Conservation (phyloP, 2,797 vertebrate species). For the Sebastes vulpes region DNA sequence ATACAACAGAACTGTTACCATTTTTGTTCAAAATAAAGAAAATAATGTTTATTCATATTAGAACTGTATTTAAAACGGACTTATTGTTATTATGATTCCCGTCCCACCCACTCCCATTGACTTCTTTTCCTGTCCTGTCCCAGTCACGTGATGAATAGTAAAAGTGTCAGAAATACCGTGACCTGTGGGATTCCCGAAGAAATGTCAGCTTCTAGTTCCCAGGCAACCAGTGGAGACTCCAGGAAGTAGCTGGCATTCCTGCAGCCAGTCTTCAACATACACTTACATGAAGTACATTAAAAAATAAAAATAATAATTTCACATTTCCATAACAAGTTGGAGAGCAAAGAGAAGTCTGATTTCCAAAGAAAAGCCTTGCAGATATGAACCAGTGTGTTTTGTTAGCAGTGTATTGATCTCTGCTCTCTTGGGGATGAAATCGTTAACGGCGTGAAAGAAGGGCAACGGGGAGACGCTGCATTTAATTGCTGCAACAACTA, state of each 20-base stretch:
- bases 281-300: too few relatives aligned
- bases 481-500: slow-evolving; percentile 58
- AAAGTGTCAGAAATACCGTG: too few relatives aligned
- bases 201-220: neutral
- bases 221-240: neutral
- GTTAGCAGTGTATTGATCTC: slow-evolving; percentile 30
- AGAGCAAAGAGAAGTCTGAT: neutral
- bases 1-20: too few relatives aligned
- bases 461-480: slow-evolving; percentile 8
- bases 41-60: too few relatives aligned
- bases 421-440: slow-evolving; percentile 51
- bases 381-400: slow-evolving; percentile 16
- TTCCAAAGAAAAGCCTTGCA: neutral
- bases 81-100: too few relatives aligned
- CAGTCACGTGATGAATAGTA: too few relatives aligned
- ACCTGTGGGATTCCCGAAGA: too few relatives aligned
- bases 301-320: neutral
- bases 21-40: too few relatives aligned
- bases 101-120: too few relatives aligned
- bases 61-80: too few relatives aligned
- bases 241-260: neutral
- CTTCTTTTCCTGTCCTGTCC: too few relatives aligned
- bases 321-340: neutral
- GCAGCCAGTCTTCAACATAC: neutral
- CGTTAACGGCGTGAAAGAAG: slow-evolving; percentile 28